Percentiles rank a stretch among this genome's conserved stretches.
Conservation (phyloP, 2,888 invertebrate genomes). For the Eudasyphora cyanicolor region DNA sequence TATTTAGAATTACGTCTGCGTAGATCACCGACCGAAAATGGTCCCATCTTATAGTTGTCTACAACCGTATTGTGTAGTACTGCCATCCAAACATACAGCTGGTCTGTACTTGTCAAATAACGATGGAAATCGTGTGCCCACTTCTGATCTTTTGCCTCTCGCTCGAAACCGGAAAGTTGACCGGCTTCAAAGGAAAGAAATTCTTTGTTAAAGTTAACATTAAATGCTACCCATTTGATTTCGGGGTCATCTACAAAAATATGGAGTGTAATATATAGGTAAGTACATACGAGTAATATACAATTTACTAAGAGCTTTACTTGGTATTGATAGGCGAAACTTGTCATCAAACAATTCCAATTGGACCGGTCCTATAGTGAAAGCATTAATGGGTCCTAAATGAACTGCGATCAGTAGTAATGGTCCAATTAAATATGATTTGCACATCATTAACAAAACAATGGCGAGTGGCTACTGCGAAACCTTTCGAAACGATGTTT, state of each 20-base stretch:
- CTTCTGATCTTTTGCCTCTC: slow-evolving; percentile 78
- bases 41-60: slow-evolving; percentile 69
- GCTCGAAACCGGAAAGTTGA: slow-evolving; percentile 81
- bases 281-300: too few species aligned
- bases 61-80: slow-evolving; percentile 81
- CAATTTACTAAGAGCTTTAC: too few species aligned
- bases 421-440: too few species aligned
- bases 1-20: slow-evolving; percentile 45
- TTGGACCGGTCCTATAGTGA: too few species aligned
- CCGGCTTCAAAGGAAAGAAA: slow-evolving; percentile 81
- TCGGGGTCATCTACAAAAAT: slow-evolving; percentile 80
- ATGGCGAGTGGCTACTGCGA: too few species aligned
- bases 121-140: slow-evolving; percentile 82
- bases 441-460: too few species aligned
- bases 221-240: slow-evolving; percentile 83
- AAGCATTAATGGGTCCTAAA: too few species aligned
- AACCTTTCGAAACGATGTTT: too few species aligned
- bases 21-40: slow-evolving; percentile 61
- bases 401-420: too few species aligned
- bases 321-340: too few species aligned
- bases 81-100: slow-evolving; percentile 83
- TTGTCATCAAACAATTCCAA: too few species aligned
- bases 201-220: slow-evolving; percentile 83
- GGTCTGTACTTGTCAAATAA: slow-evolving; percentile 81
- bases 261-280: too few species aligned